Percentiles rank a stretch among this genome's conserved stretches.
Conservation (phyloP, 2,888 invertebrate species). For the Hirtodrosophila cameraria region DNA sequence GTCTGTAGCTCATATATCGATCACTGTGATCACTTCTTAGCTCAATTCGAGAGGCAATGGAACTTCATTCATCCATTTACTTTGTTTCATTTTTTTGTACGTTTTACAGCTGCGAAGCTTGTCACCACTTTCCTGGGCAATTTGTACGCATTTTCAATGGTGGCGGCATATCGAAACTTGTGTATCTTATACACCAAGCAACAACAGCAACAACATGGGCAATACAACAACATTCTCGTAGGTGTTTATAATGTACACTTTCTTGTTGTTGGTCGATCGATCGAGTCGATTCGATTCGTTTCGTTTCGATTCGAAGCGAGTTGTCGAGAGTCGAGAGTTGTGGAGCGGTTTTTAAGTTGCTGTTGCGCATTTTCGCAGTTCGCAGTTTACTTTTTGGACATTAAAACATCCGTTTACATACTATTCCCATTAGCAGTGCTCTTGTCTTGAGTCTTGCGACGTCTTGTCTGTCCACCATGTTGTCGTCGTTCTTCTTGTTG, state of each 20-base stretch:
- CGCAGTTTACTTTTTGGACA: slow-evolving; percentile 80
- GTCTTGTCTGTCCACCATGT: slow-evolving; percentile 55
- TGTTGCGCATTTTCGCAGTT: slow-evolving; percentile 73
- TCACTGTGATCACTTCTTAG: slow-evolving; percentile 38
- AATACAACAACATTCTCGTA: slow-evolving; percentile 61
- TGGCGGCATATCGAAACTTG: slow-evolving; percentile 62
- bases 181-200: slow-evolving; percentile 52
- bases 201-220: slow-evolving; percentile 6
- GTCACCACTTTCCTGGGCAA: slow-evolving; percentile 81
- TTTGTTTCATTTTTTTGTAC: slow-evolving; percentile 51
- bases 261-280: slow-evolving; percentile 70
- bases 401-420: slow-evolving; percentile 83
- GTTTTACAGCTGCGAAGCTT: slow-evolving; percentile 60
- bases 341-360: slow-evolving; percentile 60
- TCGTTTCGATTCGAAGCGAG: slow-evolving; percentile 3
- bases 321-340: slow-evolving; percentile 14
- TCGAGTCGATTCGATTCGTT: slow-evolving; percentile 40
- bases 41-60: slow-evolving; percentile 1
- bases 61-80: slow-evolving; percentile 48
- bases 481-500: slow-evolving; percentile 23
- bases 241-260: slow-evolving; percentile 79
- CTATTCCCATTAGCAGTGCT: slow-evolving; percentile 81
- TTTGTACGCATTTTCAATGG: slow-evolving; percentile 76
- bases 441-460: slow-evolving; percentile 66
- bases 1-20: slow-evolving; percentile 41